A percentile compares a stretch with the other conserved stretches of the same genome.
Evolutionary conservation across 1,140 invertebrate genomes (phyloP).

Genomic region (Aphelinus atriplicis): DNA sequence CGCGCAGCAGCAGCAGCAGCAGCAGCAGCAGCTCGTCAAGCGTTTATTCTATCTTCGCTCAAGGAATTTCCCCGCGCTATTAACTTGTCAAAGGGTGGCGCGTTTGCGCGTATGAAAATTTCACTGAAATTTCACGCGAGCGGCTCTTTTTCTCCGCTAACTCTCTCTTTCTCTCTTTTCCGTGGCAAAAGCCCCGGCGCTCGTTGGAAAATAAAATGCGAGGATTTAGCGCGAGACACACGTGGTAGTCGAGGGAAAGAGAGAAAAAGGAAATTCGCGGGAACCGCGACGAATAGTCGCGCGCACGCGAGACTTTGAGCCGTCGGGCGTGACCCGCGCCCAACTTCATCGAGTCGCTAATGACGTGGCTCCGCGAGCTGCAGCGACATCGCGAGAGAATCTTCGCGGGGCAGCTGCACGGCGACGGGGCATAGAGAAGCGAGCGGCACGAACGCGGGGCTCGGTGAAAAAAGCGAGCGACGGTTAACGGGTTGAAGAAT

Average conservation of each 20-base stretch:
- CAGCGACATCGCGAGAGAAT: background rate
- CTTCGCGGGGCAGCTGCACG: no score
- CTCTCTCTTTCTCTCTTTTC: background rate
- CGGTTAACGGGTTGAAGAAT: background rate
- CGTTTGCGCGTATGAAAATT: background rate
- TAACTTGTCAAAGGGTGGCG: no score
- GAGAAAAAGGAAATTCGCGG: background rate
- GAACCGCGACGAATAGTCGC: background rate
- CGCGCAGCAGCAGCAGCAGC: background rate
- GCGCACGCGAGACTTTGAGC: background rate
- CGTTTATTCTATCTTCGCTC: no score
- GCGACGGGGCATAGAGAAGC: no score
- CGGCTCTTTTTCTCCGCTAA: no score
- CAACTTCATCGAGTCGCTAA: conserved; percentile 13
- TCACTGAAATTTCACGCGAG: background rate
- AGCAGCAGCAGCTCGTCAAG: no score
- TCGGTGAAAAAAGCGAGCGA: no score
- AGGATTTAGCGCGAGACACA: no score
- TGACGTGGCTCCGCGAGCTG: conserved; percentile 1
- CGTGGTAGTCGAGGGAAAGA: background rate
- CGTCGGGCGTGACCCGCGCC: background rate
- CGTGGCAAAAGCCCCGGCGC: no score
- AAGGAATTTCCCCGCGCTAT: no score
- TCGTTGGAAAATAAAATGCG: background rate
- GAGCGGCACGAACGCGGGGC: no score